Conservation (phyloP, 2,888 invertebrate species). For the Ichneumoninae sp. region DNA sequence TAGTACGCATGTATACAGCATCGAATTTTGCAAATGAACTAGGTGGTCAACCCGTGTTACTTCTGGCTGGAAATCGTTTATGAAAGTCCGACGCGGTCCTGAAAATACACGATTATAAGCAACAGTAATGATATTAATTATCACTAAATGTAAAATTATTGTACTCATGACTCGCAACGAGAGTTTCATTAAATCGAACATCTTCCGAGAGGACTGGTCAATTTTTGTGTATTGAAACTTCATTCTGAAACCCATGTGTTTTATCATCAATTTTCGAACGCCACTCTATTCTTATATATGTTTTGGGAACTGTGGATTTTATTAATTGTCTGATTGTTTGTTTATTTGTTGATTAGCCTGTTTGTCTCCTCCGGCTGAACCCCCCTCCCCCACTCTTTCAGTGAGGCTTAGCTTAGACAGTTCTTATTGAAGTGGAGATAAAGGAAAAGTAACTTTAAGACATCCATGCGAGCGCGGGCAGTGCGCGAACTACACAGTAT, state of each 20-base stretch:
- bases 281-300: background rate
- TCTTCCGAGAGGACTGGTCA: constrained; percentile 68
- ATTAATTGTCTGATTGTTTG: too few relatives aligned
- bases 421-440: too few relatives aligned
- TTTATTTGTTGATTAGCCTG: too few relatives aligned
- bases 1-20: constrained; percentile 20
- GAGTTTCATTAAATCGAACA: constrained; percentile 80
- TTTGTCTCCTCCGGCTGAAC: too few relatives aligned
- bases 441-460: too few relatives aligned
- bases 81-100: background rate
- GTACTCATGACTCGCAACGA: background rate
- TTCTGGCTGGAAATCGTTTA: background rate
- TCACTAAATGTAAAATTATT: background rate
- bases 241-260: background rate
- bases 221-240: background rate
- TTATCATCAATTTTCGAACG: background rate
- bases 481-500: too few relatives aligned
- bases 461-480: too few relatives aligned
- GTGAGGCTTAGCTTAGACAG: too few relatives aligned
- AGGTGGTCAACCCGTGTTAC: background rate
- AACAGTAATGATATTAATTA: background rate
- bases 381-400: too few relatives aligned
- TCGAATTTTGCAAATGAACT: constrained; percentile 12
- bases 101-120: constrained; percentile 4
- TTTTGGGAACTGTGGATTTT: too few relatives aligned